Conservation (phyloP, 2,888 invertebrate species). For the Ochropacha duplaris region DNA sequence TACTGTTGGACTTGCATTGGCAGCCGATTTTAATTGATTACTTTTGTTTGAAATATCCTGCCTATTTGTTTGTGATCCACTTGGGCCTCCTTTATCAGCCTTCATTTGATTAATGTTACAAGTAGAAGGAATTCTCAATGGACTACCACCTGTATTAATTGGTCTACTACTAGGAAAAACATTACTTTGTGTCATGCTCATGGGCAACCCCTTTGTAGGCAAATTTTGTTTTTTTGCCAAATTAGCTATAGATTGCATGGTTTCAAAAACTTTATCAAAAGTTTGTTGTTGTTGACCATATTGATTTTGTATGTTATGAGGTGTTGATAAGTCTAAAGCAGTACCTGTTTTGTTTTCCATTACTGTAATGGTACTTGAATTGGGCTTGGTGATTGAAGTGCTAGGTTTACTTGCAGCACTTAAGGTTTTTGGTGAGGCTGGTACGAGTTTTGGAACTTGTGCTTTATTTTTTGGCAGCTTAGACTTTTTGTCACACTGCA, state of each 20-base stretch:
- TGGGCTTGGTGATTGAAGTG: slow-evolving; percentile 48
- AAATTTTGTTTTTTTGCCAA: slow-evolving; percentile 76
- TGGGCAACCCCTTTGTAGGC: slow-evolving; percentile 56
- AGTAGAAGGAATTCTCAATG: slow-evolving; percentile 63
- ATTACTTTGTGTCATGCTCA: slow-evolving; percentile 54
- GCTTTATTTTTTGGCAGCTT: slow-evolving; percentile 72
- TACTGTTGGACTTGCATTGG: slow-evolving; percentile 43
- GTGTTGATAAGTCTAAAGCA: slow-evolving; percentile 76
- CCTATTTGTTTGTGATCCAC: slow-evolving; percentile 45
- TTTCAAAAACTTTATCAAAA: slow-evolving; percentile 71
- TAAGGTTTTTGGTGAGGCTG: slow-evolving; percentile 68
- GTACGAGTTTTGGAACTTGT: slow-evolving; percentile 75
- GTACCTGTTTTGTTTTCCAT: slow-evolving; percentile 62
- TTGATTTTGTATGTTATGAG: slow-evolving; percentile 69
- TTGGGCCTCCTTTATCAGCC: slow-evolving; percentile 54
- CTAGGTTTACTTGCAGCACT: slow-evolving; percentile 63
- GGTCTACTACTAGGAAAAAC: slow-evolving; percentile 61
- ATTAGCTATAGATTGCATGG: slow-evolving; percentile 80
- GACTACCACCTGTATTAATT: slow-evolving; percentile 42
- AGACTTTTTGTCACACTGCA: slow-evolving; percentile 72
- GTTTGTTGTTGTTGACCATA: slow-evolving; percentile 69
- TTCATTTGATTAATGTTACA: slow-evolving; percentile 60
- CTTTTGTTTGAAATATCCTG: slow-evolving; percentile 55
- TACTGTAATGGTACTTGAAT: slow-evolving; percentile 31
- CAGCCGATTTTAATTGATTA: slow-evolving; percentile 48